Evolutionary conservation across 2,888 invertebrate species (phyloP).

Genomic region (Bursaphelenchus okinawaensis): DNA sequence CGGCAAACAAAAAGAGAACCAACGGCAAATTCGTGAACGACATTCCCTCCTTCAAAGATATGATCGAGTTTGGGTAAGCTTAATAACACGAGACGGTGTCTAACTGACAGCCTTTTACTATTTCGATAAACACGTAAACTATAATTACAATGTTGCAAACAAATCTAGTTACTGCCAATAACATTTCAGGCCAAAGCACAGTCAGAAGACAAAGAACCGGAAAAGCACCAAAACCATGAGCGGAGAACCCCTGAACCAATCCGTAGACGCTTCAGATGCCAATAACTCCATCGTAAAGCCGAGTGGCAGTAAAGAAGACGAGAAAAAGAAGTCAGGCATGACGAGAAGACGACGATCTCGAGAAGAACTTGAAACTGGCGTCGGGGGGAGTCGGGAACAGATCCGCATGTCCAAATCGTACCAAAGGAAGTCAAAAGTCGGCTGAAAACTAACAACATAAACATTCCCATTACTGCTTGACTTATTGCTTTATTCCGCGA

Average conservation of each 20-base stretch:
- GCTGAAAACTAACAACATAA: too few relatives aligned
- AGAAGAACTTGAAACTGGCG: not conserved
- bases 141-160: too few relatives aligned
- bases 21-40: constrained; percentile 29
- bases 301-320: not conserved
- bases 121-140: too few relatives aligned
- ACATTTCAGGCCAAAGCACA: not conserved
- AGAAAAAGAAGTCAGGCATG: not conserved
- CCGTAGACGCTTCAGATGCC: not conserved
- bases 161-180: too few relatives aligned
- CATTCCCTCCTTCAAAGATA: constrained; percentile 30
- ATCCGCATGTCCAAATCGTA: not conserved
- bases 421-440: not conserved
- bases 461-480: too few relatives aligned
- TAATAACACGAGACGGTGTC: too few relatives aligned
- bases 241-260: not conserved
- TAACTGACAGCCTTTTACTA: too few relatives aligned
- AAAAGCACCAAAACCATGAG: not conserved
- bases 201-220: not conserved
- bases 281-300: not conserved
- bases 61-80: constrained; percentile 12
- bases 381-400: not conserved
- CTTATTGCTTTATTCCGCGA: too few relatives aligned
- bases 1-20: constrained; percentile 21
- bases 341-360: not conserved